Evolutionary conservation across 2,113 vertebrate genomes (phyloP), one percentile per base, ranked within the genome.

Genomic region (Callorhinus ursinus): DNA sequence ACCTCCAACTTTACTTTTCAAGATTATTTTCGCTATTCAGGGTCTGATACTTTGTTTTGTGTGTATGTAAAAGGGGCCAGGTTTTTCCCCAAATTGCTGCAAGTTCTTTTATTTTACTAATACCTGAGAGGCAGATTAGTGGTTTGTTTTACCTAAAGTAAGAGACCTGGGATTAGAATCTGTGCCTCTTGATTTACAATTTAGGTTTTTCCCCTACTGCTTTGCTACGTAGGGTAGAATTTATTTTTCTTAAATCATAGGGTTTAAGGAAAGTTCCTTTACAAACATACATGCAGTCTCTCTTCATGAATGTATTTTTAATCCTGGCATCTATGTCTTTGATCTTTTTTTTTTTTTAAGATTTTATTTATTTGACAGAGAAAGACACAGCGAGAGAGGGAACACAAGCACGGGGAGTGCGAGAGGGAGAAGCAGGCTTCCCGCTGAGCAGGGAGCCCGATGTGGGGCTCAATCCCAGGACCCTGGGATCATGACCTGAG

Each of bases 51-150:
- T 93, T 92, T 95, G 33, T 92, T 86, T 90, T 74, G 51, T 33
- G 5, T 80, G 11, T 86, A 9, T 85, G 7, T 86, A 57, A 63
- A 94, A 26, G 31, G 26, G 36, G 5, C 31, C 46, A 92, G 55
- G 9, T 65, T 55, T 93, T 94, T 16, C 15, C 9, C 31, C 65
- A 51, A 46, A 86, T 55, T 81, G 67, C 31, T 81, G 31, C 61
- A 74, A 67, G 4, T 95, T 74, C 65, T 26, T 97, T 77, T 86
- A 51, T 88, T 84, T 96, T 79, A 79, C 53, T 84, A 39, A 63
- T 80, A 76, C 31, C 42, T 85, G 21, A 95, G 33, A 55, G 36
- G 22, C n/a, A 86, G 55, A 63, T 80, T 71, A 67, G 28, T 94
- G 33, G 14, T 84, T 53, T 74, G 46, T 63, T 12, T 65, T 92